Evolutionary conservation across 1,140 invertebrate genomes (phyloP).

Genomic region (Sitobion miscanthi): DNA sequence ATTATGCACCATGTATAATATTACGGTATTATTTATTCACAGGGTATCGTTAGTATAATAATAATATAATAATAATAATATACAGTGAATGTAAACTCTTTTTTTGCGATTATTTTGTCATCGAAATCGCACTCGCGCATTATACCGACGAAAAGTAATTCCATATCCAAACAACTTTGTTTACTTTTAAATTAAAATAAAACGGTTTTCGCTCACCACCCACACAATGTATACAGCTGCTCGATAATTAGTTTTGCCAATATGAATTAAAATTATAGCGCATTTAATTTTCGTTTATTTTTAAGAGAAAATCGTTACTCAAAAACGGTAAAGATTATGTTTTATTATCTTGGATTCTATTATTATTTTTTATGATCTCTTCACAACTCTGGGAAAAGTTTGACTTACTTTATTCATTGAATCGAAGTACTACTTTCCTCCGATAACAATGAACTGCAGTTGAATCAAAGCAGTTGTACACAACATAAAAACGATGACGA

Average conservation of each 20-base stretch:
- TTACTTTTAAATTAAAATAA: conserved; percentile 6
- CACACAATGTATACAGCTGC: neutral
- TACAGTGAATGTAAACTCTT: neutral
- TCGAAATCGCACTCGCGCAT: neutral
- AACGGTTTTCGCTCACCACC: neutral
- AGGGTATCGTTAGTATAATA: neutral
- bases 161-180: neutral
- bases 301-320: neutral
- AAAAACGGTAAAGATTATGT: neutral
- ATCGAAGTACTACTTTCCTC: neutral
- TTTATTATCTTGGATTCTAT: neutral
- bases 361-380: neutral
- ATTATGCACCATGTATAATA: neutral
- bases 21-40: neutral
- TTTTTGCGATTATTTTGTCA: neutral
- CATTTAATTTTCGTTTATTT: neutral
- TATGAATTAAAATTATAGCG: neutral
- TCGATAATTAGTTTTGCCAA: neutral
- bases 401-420: neutral
- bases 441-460: neutral
- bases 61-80: neutral
- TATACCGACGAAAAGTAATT: neutral
- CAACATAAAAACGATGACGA: neutral
- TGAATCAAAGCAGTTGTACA: neutral
- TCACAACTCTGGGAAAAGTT: neutral